Percentiles rank a stretch among this genome's conserved stretches.
Conservation (phyloP, 2,888 invertebrate species). For the Acanthacorydalis orientalis region DNA sequence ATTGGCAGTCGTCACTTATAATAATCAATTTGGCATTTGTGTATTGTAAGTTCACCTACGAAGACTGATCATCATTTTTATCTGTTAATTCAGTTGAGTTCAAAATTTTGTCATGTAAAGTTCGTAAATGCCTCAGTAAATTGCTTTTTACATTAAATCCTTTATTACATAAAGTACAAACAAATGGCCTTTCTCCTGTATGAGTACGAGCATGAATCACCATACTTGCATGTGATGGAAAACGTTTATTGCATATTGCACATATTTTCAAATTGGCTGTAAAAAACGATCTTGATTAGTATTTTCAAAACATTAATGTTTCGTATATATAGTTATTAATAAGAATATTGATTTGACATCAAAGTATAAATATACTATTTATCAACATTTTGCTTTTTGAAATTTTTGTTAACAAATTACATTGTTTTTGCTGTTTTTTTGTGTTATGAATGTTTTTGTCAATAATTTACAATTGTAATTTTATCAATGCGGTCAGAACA, state of each 20-base stretch:
- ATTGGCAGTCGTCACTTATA: background rate
- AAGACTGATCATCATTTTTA: background rate
- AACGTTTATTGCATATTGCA: conserved; percentile 51
- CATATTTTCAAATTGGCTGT: conserved; percentile 39
- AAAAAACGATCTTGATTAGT: conserved; percentile 31
- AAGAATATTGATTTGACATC: no score
- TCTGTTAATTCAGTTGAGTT: conserved; percentile 21
- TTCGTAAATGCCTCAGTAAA: conserved; percentile 52
- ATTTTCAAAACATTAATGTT: no score
- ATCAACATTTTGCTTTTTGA: no score
- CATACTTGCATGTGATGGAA: conserved; percentile 66
- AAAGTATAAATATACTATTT: no score
- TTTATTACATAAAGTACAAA: conserved; percentile 58
- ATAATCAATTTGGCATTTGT: background rate
- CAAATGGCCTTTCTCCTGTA: conserved; percentile 55
- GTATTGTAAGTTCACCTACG: background rate
- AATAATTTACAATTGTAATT: no score
- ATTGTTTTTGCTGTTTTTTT: no score
- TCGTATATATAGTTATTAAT: no score
- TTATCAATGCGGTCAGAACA: no score
- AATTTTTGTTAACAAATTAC: no score
- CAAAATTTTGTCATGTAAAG: conserved; percentile 52
- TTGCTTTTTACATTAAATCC: conserved; percentile 68
- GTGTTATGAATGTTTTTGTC: no score
- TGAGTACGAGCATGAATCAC: conserved; percentile 60